Evolutionary conservation across 2,888 invertebrate species (phyloP), one percentile per base, ranked within the genome.

Genomic region (Serripes groenlandicus): DNA sequence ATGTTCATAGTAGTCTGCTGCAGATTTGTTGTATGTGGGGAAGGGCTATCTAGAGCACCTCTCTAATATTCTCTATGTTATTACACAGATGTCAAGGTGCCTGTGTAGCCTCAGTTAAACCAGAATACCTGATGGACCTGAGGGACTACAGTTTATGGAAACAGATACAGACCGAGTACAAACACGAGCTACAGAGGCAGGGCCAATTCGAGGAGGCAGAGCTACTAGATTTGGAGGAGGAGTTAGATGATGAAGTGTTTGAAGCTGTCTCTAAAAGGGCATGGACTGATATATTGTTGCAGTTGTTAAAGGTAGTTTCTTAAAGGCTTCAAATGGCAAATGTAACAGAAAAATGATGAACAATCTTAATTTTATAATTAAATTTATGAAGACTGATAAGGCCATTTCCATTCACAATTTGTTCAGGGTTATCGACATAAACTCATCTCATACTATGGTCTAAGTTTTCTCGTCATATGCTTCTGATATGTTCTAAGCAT

Each of bases 251-350:
- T 72, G 92, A 93, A 70, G 89, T 94, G 37, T 95, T 94, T 91
- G 94, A 94, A 87, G 92, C 92, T 4, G 92, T 95, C 5, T 94
- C 94, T 15, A 94, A 93, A 82, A 87, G 94, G 62, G 92, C 94
- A 35, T 95, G 95, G 95, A 92, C 94, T 7, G 94, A 94, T 83
- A 88, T 94, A 23, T 89, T 94, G 15, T 89, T 95, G 28, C 95
- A 95, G 87, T 87, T 94, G 15, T 85, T 93, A 72, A 95, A 95
- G 93, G 94, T 94, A n/a, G n/a, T n/a, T n/a, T n/a, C n/a, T n/a
- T n/a, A n/a, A n/a, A n/a, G n/a, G n/a, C n/a, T n/a, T n/a, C n/a
- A n/a, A n/a, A n/a, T n/a, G n/a, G n/a, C n/a, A n/a, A n/a, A n/a
- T n/a, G n/a, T n/a, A n/a, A n/a, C n/a, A n/a, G n/a, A n/a, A n/a